phyloP scores from a whole-genome alignment of 2,888 invertebrate species.

The Cremastinae sp. region DNA sequence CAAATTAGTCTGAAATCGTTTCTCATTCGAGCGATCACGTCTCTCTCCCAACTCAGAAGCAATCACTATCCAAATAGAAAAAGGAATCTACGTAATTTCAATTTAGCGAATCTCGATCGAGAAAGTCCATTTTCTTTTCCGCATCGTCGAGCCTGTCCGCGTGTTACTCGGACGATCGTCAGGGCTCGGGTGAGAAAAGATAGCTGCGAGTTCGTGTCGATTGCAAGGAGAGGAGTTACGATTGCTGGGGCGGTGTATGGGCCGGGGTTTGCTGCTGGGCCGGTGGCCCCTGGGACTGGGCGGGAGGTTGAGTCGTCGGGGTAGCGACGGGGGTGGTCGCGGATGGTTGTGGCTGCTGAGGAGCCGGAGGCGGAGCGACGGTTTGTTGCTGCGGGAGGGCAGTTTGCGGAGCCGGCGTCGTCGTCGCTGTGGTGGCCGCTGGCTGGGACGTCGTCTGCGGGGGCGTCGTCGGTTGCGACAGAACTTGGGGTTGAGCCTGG shows the following conservation, averaged over 20 bases:
- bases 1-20: neutral
- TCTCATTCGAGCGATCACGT: constrained; percentile 17
- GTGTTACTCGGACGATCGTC: constrained; percentile 9
- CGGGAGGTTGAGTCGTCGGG: constrained; percentile 56
- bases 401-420: constrained; percentile 21
- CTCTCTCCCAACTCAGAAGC: neutral
- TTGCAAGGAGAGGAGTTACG: constrained; percentile 71
- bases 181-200: constrained; percentile 24
- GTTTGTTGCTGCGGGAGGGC: constrained; percentile 29
- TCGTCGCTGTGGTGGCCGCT: constrained; percentile 64
- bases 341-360: constrained; percentile 17
- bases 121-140: constrained; percentile 9
- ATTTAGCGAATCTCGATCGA: neutral
- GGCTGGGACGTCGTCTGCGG: constrained; percentile 76
- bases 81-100: neutral
- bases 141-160: neutral
- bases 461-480: constrained; percentile 76
- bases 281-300: constrained; percentile 62
- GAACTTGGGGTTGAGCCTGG: constrained; percentile 83
- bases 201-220: too few relatives aligned
- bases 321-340: constrained; percentile 51
- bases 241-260: constrained; percentile 77
- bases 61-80: neutral
- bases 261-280: constrained; percentile 71
- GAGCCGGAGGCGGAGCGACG: constrained; percentile 14